A percentile compares a stretch with the other conserved stretches of the same genome.
Conservation (phyloP, 2,888 invertebrate genomes). For the Drosophila pseudotalamancana region DNA sequence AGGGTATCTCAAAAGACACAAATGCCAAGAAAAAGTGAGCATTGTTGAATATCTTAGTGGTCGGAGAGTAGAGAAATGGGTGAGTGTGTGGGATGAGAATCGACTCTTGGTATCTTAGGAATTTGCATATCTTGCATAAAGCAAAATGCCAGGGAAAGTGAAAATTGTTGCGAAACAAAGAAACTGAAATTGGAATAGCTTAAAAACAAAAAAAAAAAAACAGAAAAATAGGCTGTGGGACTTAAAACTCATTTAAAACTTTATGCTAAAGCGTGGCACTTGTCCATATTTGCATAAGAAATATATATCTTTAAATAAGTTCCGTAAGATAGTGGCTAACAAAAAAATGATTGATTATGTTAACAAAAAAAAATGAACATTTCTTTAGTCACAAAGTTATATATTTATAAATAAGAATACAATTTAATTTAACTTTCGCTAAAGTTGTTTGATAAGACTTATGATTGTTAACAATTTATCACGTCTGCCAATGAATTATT, state of each 20-base stretch:
- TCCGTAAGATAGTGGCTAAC: conserved; percentile 2
- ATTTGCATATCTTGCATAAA: conserved; percentile 64
- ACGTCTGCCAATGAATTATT: too few species aligned
- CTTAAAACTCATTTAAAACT: conserved; percentile 39
- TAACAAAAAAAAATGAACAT: neutral
- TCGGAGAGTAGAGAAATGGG: conserved; percentile 20
- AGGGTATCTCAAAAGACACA: conserved; percentile 34
- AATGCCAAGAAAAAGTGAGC: conserved; percentile 2
- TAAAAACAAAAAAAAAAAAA: too few species aligned
- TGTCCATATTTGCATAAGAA: conserved; percentile 35
- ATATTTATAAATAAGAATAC: neutral
- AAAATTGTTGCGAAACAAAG: conserved; percentile 58
- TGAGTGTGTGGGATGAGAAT: conserved; percentile 27
- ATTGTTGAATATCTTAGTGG: conserved; percentile 11
- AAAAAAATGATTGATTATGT: neutral
- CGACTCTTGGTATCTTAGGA: conserved; percentile 43
- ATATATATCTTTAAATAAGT: conserved; percentile 21
- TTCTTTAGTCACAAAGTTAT: neutral
- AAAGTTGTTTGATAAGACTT: too few species aligned
- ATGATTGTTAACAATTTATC: too few species aligned
- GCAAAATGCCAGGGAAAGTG: conserved; percentile 55
- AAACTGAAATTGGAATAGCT: conserved; percentile 55
- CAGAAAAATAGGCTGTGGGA: conserved; percentile 7
- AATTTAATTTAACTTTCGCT: too few species aligned
- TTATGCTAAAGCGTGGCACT: conserved; percentile 20